phyloP scores from a whole-genome alignment of 2,797 vertebrate species.

The Enoplosus armatus region DNA sequence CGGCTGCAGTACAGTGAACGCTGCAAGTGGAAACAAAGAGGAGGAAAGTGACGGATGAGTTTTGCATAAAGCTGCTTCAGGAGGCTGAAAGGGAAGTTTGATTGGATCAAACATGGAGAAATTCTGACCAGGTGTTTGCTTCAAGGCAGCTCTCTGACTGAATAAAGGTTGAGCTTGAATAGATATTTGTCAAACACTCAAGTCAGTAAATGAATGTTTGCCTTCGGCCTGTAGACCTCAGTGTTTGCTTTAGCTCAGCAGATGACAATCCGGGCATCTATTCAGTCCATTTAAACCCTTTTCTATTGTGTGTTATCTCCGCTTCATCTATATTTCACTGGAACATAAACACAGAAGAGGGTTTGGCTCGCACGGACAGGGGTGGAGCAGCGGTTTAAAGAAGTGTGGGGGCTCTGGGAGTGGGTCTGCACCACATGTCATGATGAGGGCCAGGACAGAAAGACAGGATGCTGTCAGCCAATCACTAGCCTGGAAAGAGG shows the following conservation, averaged over 20 bases:
- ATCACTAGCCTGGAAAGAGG: constrained; percentile 18
- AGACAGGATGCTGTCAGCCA: constrained; percentile 17
- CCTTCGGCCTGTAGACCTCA: neutral
- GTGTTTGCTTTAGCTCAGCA: constrained; percentile 56
- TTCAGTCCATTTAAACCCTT: constrained; percentile 15
- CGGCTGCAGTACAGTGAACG: constrained; percentile 28
- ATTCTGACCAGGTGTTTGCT: constrained; percentile 49
- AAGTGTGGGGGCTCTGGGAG: too few species aligned
- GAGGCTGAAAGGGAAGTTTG: constrained; percentile 19
- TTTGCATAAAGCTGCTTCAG: constrained; percentile 27
- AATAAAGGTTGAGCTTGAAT: constrained; percentile 39
- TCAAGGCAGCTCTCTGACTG: neutral
- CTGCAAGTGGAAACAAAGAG: constrained; percentile 54
- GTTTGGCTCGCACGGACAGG: too few species aligned
- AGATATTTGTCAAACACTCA: constrained; percentile 34
- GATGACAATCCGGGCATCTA: constrained; percentile 24
- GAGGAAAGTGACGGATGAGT: constrained; percentile 58
- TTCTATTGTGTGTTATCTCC: constrained; percentile 11
- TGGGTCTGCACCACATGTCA: constrained; percentile 25
- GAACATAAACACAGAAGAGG: constrained; percentile 29
- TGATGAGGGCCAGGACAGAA: neutral
- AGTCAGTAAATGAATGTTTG: constrained; percentile 54
- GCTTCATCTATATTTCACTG: constrained; percentile 17
- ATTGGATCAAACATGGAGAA: constrained; percentile 18
- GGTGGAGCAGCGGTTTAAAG: too few species aligned